Base-by-base conservation (phyloP, 1,140 invertebrate species). In the Procambarus virginalis region DNA sequence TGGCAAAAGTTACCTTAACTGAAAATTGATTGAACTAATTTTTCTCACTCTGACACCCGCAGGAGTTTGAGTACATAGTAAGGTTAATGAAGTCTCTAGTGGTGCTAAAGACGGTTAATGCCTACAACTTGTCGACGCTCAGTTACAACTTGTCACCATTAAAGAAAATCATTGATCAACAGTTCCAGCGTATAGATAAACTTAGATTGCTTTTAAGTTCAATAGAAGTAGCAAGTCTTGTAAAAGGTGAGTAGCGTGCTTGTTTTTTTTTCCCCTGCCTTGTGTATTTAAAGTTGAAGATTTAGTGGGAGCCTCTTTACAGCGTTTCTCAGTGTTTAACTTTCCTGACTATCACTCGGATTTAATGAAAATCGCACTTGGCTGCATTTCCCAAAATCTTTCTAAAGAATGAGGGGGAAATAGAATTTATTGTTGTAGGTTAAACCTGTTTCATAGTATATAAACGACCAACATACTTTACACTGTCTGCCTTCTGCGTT, bases 61-160 rank as follows among this genome's bases (percentile, higher is more conserved):
- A 85, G 75, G 58, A 20, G 2, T 85, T 76, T 64, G 80, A 77
- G 55, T 9, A 76, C 58, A n/a, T n/a, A 10, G 84, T 77, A 45
- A 75, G 70, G 2, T 45, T 34, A 17, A 51, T 22, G 3, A 45
- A n/a, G 8, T n/a, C 46, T 3, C n/a, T 64, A 10, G 58, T 68
- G 22, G 80, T 82, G 58, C 6, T 17, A 0, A 4, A 17, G 17
- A 82, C 80, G 45, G 80, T 82, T 60, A 82, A 82, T 64, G 80
- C 58, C 8, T 64, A 46, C n/a, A 60, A 82, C 80, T 22, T 82
- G 34, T 82, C 80, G 3, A 3, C 5, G 20, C 14, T 82, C 45
- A 64, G 6, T 34, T 73, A 73, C 68, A 73, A 73, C 8, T 6
- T 73, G 10, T 73, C 68, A 8, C 68, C 68, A 73, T 20, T 73